Evolutionary conservation across 2,888 invertebrate species (phyloP).

Genomic region (Hipparchia semele): DNA sequence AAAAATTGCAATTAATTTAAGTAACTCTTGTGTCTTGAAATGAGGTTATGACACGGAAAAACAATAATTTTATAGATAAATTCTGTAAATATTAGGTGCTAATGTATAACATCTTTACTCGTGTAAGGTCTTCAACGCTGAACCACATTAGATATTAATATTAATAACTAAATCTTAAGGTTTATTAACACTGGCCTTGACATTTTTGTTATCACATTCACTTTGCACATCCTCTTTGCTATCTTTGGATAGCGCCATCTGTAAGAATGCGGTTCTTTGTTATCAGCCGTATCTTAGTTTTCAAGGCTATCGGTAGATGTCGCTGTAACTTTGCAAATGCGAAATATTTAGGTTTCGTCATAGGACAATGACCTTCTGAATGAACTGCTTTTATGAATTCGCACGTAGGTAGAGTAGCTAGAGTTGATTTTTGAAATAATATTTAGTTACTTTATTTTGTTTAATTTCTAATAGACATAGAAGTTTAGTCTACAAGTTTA

Average conservation of each 20-base stretch:
- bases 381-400: neutral
- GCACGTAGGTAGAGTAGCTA: neutral
- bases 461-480: too few species aligned
- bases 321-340: constrained; percentile 51
- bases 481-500: neutral
- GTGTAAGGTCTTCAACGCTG: neutral
- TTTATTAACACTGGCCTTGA: constrained; percentile 73
- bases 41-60: constrained; percentile 67
- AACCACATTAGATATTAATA: constrained; percentile 16
- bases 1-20: constrained; percentile 4
- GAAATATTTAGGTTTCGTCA: constrained; percentile 44
- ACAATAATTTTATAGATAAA: constrained; percentile 32
- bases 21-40: constrained; percentile 41
- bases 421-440: neutral
- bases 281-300: constrained; percentile 27
- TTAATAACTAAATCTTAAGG: constrained; percentile 32
- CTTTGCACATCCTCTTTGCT: constrained; percentile 62
- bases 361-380: constrained; percentile 58
- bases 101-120: neutral
- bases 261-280: constrained; percentile 19
- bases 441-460: too few species aligned
- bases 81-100: constrained; percentile 1
- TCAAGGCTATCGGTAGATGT: constrained; percentile 53
- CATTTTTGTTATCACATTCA: constrained; percentile 67
- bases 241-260: constrained; percentile 53